Evolutionary conservation across 1,140 invertebrate species (phyloP).

Genomic region (Atta cephalotes): DNA sequence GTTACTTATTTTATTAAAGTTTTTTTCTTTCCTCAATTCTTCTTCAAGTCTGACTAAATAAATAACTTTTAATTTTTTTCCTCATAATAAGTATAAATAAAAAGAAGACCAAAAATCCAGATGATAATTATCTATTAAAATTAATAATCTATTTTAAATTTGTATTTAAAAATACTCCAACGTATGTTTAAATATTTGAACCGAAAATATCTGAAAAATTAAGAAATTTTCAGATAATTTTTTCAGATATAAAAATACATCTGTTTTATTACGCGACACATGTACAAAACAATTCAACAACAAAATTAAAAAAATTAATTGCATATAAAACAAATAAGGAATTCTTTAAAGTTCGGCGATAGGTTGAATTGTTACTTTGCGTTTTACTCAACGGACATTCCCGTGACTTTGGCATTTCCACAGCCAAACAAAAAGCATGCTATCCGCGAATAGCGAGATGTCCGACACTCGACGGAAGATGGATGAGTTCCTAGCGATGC

Average conservation of each 20-base stretch:
- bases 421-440: slow-evolving; percentile 13
- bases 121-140: not conserved
- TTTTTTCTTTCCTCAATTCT: not conserved
- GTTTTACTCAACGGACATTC: not conserved
- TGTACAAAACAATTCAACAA: not conserved
- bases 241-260: not conserved
- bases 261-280: not conserved
- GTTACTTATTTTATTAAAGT: not conserved
- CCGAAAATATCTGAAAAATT: not conserved
- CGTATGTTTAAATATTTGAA: not conserved
- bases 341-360: no score
- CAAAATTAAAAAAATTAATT: not conserved
- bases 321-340: not conserved
- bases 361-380: not conserved
- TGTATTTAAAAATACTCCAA: not conserved
- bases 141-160: not conserved
- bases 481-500: slow-evolving; percentile 50
- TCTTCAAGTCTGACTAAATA: not conserved
- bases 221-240: not conserved
- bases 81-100: no score
- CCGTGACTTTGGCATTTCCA: slow-evolving; percentile 8
- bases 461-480: slow-evolving; percentile 36
- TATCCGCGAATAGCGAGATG: slow-evolving; percentile 1
- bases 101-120: not conserved
- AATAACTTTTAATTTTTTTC: not conserved